These are phyloP conservation scores for Platyura marginata DNA, from an alignment of 1,140 invertebrate genomes.

Conservation along the genomic window DNA sequence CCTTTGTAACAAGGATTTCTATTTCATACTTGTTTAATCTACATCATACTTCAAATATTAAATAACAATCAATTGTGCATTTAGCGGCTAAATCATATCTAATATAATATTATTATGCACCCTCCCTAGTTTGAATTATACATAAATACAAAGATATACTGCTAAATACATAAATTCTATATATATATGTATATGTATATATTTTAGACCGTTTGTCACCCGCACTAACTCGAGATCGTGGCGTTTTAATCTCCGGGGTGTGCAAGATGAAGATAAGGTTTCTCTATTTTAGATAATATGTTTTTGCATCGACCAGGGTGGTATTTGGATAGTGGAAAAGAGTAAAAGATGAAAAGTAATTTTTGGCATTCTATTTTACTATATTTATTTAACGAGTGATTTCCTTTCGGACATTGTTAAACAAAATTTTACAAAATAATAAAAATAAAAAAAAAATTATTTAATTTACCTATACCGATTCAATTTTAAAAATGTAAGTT, in stretches of 20 bases:
- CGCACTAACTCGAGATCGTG: background rate
- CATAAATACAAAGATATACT: background rate
- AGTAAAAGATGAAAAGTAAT: too few relatives aligned
- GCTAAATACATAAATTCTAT: too few relatives aligned
- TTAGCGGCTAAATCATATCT: background rate
- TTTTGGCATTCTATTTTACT: too few relatives aligned
- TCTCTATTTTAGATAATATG: background rate
- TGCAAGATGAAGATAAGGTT: constrained; percentile 1
- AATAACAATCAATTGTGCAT: constrained; percentile 3
- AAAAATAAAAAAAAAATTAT: too few relatives aligned
- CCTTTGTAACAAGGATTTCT: background rate
- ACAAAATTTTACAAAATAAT: too few relatives aligned
- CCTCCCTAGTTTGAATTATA: background rate
- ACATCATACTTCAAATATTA: constrained; percentile 1
- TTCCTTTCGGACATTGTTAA: too few relatives aligned
- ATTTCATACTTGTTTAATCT: background rate
- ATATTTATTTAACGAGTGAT: too few relatives aligned
- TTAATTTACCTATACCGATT: too few relatives aligned
- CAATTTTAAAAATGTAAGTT: too few relatives aligned
- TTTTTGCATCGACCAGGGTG: background rate
- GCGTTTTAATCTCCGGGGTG: constrained; percentile 1
- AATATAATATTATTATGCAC: background rate
- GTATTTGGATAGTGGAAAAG: too few relatives aligned
- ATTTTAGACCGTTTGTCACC: background rate
- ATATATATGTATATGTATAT: background rate